Evolutionary conservation across 2,888 invertebrate species (phyloP), one percentile per base, ranked within the genome.

Genomic region (Lottia scabra): DNA sequence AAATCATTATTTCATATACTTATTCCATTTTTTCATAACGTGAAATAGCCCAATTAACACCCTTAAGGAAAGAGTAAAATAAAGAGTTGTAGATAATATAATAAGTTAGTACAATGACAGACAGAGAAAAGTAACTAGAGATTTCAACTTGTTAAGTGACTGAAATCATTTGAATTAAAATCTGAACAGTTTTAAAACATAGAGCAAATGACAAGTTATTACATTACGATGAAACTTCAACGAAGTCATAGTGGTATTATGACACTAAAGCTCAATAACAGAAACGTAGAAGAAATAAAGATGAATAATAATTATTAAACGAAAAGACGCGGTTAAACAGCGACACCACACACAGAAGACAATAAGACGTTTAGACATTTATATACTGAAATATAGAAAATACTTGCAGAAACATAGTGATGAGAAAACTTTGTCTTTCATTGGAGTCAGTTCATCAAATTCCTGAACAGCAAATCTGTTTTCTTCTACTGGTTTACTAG

Each of bases 381-480:
- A 38, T 38, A 38, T 38, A 38, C 1, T 38, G n/a, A n/a, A n/a
- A n/a, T n/a, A 19, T 4, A 30, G 69, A 15, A 38, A 43, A n/a
- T 63, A 76, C 77, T 75, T 56, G 75, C 78, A 67, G 30, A 65
- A 67, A 75, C 80, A 80, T 38, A 76, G 27, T 15, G 78, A 67
- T 16, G 65, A 46, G 63, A 78, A 79, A 15, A 79, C 69, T 19
- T 71, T 68, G 15, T 76, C 68, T 27, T 73, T 69, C 23, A 80
- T 63, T 23, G 70, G 73, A 56, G 74, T 56, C 19, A 82, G 72
- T 16, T 76, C 77, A 56, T 72, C 71, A 75, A 83, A 83, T 16
- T 78, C 78, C 63, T 79, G 73, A 6, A 82, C 81, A 65, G 72
- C 75, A 69, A 82, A 82, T 63, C 81, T 75, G 75, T 84, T 80